Evolutionary conservation across 2,113 vertebrate genomes (phyloP), one percentile per base, ranked within the genome.

Genomic region (Hiodon alosoides): DNA sequence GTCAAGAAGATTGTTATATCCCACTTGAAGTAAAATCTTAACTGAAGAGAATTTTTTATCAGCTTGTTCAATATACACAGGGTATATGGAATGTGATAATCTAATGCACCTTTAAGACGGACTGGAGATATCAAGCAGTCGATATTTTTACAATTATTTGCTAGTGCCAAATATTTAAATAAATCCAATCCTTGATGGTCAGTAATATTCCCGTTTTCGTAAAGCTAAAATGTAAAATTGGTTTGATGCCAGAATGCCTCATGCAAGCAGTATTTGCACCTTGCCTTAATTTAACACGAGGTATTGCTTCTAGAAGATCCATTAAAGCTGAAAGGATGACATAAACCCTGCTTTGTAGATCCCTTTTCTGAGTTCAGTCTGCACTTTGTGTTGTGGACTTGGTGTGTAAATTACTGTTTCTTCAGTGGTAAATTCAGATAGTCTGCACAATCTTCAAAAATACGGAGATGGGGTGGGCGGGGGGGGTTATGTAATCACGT

Each of bases 291-390:
- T n/a, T 11, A 9, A 59, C 58, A 59, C 14, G 10, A 16, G 64
- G 55, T 58, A 53, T 75, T 31, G 65, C 65, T 75, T 67, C 48
- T 51, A 75, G 46, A 48, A 55, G 73, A 68, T 48, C 53, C 52
- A 74, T 74, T 74, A 74, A 74, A 74, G 62, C 54, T 67, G 64
- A 75, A 75, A 58, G 54, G 58, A 17, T 59, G 59, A 75, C 13
- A 7, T 17, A 54, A 75, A 67, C 53, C 13, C 14, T 55, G 67
- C 59, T 67, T 71, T 74, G 53, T 67, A 74, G 65, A 57, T 47
- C 13, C 52, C 11, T 75, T 75, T 75, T 75, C 7, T 47, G 31
- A 59, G 9, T 46, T 71, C 16, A 48, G 46, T 47, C 14, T 60
- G 70, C 60, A 13, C 46, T 17, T 48, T 71, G 54, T 71, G 11